Evolutionary conservation across 2,888 invertebrate genomes (phyloP).

Genomic region (Labia minor): DNA sequence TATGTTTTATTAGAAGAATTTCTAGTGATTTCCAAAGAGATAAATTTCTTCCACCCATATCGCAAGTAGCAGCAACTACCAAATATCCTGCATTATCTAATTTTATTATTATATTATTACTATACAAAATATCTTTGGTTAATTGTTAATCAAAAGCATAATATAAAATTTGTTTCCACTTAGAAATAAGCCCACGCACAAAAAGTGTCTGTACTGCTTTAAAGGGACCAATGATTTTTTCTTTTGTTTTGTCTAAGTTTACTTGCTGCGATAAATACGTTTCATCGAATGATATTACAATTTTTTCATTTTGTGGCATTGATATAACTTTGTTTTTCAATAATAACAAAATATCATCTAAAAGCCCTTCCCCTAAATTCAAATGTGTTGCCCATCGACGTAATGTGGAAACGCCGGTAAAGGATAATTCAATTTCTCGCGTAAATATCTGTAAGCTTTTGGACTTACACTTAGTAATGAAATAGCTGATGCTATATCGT

Average conservation of each 20-base stretch:
- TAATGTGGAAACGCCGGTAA: conserved; percentile 24
- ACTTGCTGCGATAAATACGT: conserved; percentile 28
- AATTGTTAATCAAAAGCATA: conserved; percentile 29
- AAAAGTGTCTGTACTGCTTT: conserved; percentile 28
- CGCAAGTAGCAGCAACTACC: conserved; percentile 28
- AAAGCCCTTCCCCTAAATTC: conserved; percentile 25
- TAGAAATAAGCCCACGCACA: conserved; percentile 26
- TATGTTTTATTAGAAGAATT: neutral
- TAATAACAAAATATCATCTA: too few species aligned
- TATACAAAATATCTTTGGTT: conserved; percentile 26
- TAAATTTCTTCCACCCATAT: conserved; percentile 26
- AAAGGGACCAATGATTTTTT: conserved; percentile 28
- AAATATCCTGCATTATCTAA: conserved; percentile 26
- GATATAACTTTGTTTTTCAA: too few species aligned
- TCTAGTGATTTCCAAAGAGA: neutral
- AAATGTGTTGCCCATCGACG: conserved; percentile 24
- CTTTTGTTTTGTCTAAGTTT: conserved; percentile 26
- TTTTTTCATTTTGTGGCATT: too few species aligned
- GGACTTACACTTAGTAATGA: too few species aligned
- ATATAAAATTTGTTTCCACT: conserved; percentile 30
- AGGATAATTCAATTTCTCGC: too few species aligned
- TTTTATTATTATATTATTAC: conserved; percentile 26
- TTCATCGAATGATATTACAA: conserved; percentile 29
- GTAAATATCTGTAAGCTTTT: too few species aligned
- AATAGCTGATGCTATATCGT: too few species aligned